Evolutionary conservation across 2,888 invertebrate species (phyloP).

Genomic region (Tholera decimalis): DNA sequence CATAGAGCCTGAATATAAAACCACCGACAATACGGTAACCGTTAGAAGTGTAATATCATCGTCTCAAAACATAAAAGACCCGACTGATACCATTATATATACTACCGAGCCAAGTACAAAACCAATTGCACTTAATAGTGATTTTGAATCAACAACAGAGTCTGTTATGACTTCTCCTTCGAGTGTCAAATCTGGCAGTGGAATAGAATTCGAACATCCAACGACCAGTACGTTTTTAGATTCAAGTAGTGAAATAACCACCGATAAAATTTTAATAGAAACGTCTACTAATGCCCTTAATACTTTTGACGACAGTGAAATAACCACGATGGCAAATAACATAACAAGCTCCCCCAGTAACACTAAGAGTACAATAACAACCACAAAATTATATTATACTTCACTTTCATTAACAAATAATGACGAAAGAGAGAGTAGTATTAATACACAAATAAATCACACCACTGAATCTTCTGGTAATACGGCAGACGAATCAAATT

Average conservation of each 20-base stretch:
- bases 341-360: constrained; percentile 7
- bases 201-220: constrained; percentile 5
- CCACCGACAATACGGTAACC: constrained; percentile 32
- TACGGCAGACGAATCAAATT: constrained; percentile 42
- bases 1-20: constrained; percentile 18
- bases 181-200: neutral
- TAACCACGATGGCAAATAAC: constrained; percentile 1
- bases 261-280: constrained; percentile 12
- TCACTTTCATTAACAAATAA: constrained; percentile 17
- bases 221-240: constrained; percentile 10
- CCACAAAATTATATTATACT: constrained; percentile 11
- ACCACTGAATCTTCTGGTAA: constrained; percentile 36
- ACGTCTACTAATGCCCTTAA: constrained; percentile 8
- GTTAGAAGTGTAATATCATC: constrained; percentile 43
- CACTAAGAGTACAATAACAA: constrained; percentile 8
- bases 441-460: constrained; percentile 33
- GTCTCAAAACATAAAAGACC: constrained; percentile 25
- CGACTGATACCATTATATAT: constrained; percentile 5
- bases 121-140: constrained; percentile 16
- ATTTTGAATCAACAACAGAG: constrained; percentile 24
- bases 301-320: neutral
- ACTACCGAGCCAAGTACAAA: constrained; percentile 1
- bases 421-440: constrained; percentile 21
- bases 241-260: constrained; percentile 10
- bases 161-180: neutral